Conservation (phyloP, 2,888 invertebrate genomes). For the Stratiomys singularior region DNA sequence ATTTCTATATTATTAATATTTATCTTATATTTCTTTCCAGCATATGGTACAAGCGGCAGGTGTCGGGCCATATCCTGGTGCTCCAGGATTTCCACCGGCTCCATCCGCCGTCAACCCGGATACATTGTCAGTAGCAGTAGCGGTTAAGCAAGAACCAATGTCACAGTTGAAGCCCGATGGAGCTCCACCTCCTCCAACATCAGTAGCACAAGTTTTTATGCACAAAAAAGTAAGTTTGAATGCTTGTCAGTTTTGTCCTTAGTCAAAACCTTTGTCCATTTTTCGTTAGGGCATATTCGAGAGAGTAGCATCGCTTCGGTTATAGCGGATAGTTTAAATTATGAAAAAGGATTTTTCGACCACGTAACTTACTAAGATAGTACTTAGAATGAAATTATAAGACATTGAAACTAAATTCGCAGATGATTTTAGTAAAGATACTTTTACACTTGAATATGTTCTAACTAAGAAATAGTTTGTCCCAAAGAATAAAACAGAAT, state of each 20-base stretch:
- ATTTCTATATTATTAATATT: not conserved
- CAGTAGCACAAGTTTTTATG: conserved; percentile 55
- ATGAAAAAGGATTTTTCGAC: too few species aligned
- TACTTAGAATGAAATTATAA: too few species aligned
- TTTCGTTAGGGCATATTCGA: too few species aligned
- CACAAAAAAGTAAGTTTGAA: conserved; percentile 52
- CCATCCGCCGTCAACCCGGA: conserved; percentile 61
- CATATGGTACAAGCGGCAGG: conserved; percentile 65
- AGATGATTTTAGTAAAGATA: too few species aligned
- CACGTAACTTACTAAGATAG: too few species aligned
- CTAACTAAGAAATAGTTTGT: too few species aligned
- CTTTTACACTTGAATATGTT: too few species aligned
- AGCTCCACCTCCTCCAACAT: conserved; percentile 57
- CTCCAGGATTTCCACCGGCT: conserved; percentile 64
- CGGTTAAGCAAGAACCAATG: conserved; percentile 61
- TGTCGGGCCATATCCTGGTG: conserved; percentile 64
- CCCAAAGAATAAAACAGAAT: too few species aligned
- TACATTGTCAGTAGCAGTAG: conserved; percentile 62
- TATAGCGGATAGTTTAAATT: too few species aligned
- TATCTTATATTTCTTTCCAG: conserved; percentile 55
- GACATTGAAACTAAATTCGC: too few species aligned
- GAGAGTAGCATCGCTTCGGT: too few species aligned
- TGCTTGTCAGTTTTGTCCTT: not conserved
- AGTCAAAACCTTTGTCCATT: too few species aligned
- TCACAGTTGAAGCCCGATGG: conserved; percentile 61